These are phyloP conservation scores for Rhamnusium bicolor DNA, from an alignment of 2,888 invertebrate species.

Conservation along the genomic window DNA sequence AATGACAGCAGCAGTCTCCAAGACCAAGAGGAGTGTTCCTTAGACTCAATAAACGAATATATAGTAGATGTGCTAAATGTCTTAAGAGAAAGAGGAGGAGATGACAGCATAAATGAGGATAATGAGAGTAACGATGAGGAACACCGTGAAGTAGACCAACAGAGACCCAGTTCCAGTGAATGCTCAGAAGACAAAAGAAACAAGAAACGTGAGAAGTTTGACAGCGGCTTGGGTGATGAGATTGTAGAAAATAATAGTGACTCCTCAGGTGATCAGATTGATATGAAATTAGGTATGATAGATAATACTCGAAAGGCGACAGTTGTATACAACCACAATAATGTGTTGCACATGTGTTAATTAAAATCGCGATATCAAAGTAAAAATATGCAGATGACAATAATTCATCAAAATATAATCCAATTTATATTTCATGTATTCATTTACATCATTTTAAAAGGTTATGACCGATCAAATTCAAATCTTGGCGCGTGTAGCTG, in stretches of 20 bases:
- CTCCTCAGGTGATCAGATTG: slow-evolving; percentile 53
- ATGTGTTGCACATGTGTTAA: no score
- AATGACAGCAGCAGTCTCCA: background rate
- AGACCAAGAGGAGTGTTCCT: slow-evolving; percentile 30
- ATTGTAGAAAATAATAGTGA: slow-evolving; percentile 55
- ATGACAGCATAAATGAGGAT: slow-evolving; percentile 11
- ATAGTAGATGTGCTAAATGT: slow-evolving; percentile 47
- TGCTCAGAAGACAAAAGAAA: slow-evolving; percentile 29
- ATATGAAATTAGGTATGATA: slow-evolving; percentile 24
- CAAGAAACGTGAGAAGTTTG: slow-evolving; percentile 74
- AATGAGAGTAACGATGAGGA: slow-evolving; percentile 22
- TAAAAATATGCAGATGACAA: no score
- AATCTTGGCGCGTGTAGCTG: no score
- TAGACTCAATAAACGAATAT: slow-evolving; percentile 42
- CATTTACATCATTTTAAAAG: no score
- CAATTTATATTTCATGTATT: no score
- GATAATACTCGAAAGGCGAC: no score
- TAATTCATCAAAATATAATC: no score
- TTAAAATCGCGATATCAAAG: no score
- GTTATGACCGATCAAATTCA: no score
- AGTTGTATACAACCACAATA: no score
- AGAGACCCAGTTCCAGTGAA: slow-evolving; percentile 31
- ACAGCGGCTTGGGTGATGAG: slow-evolving; percentile 77
- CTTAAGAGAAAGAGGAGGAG: slow-evolving; percentile 40
- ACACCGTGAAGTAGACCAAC: slow-evolving; percentile 10